Percentiles rank a stretch among this genome's conserved stretches.
Evolutionary conservation across 2,113 vertebrate species (phyloP).

Genomic region (Chrysemys picta): DNA sequence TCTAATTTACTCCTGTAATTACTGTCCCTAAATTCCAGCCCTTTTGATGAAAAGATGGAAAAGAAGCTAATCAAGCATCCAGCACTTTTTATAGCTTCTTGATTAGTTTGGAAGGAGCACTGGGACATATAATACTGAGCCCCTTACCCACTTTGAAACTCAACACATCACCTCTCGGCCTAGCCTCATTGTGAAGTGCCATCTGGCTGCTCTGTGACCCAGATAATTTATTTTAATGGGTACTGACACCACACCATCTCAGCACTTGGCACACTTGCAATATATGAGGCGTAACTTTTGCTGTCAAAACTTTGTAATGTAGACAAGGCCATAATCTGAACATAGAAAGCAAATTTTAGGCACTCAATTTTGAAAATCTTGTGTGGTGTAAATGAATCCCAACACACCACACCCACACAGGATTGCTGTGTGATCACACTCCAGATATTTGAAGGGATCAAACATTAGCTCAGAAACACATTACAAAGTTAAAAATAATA

Average conservation of each 20-base stretch:
- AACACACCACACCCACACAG: not conserved
- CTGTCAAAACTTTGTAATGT: no score
- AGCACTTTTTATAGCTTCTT: not conserved
- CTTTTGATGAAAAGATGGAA: not conserved
- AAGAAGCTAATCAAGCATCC: not conserved
- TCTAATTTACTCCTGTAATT: not conserved
- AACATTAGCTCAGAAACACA: not conserved
- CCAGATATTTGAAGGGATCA: not conserved
- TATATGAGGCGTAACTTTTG: not conserved
- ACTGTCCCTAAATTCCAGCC: not conserved
- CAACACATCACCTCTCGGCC: no score
- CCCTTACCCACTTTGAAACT: not conserved
- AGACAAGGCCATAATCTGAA: not conserved
- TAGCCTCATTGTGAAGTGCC: no score
- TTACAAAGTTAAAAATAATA: fast-evolving
- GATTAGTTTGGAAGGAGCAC: not conserved
- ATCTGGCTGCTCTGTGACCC: no score
- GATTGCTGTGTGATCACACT: not conserved
- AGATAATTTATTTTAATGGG: no score
- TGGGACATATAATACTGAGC: not conserved
- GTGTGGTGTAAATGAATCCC: not conserved
- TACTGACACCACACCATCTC: not conserved
- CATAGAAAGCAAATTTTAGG: not conserved
- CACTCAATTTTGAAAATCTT: not conserved
- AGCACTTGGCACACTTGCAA: fast-evolving